Percentiles rank a stretch among this genome's conserved stretches.
Evolutionary conservation across 2,113 vertebrate species (phyloP).

Genomic region (Climacteris rufus): DNA sequence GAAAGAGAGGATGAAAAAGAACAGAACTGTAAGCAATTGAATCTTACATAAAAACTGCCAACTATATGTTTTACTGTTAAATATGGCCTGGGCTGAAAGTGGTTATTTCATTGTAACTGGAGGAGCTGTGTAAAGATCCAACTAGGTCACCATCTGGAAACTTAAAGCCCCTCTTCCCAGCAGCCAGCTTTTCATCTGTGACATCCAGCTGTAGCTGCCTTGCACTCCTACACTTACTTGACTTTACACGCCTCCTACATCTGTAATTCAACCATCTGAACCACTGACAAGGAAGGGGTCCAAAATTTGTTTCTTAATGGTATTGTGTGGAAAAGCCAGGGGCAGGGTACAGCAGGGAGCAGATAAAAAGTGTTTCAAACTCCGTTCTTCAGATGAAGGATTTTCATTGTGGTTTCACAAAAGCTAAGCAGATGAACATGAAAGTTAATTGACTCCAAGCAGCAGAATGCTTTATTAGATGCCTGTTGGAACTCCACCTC

Average conservation of each 20-base stretch:
- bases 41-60: background rate
- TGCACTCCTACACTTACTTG: background rate
- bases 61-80: background rate
- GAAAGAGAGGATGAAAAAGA: background rate
- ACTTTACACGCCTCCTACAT: constrained; percentile 1
- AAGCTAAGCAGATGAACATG: background rate
- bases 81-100: background rate
- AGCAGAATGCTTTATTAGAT: background rate
- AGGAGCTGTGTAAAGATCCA: constrained; percentile 10
- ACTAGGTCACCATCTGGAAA: constrained; percentile 42
- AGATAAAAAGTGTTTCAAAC: constrained; percentile 5
- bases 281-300: background rate
- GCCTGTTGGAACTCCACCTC: background rate
- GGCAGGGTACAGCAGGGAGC: background rate
- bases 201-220: constrained; percentile 19
- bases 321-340: background rate
- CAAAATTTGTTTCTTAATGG: background rate
- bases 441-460: constrained; percentile 6
- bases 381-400: background rate
- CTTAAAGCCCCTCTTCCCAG: background rate
- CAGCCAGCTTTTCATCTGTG: background rate
- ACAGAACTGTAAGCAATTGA: background rate
- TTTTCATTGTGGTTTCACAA: background rate
- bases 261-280: background rate
- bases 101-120: constrained; percentile 8